A percentile compares a stretch with the other conserved stretches of the same genome.
These are phyloP conservation scores for Malthinus flaveolus DNA, from an alignment of 2,888 invertebrate species.

Conservation along the genomic window DNA sequence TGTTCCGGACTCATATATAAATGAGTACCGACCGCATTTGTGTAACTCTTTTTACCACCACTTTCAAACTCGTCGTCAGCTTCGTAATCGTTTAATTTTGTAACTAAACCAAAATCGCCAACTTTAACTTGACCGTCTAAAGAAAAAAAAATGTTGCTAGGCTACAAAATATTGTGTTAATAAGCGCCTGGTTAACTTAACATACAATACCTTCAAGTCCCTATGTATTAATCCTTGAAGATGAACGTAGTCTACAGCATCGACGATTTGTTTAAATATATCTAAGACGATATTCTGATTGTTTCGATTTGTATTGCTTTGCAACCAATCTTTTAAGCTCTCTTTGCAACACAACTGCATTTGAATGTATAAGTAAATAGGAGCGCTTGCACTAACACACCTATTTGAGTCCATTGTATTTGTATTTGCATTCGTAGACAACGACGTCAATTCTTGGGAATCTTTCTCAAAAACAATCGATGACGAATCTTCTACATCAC, in stretches of 20 bases:
- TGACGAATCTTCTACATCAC: conserved; percentile 44
- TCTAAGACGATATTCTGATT: conserved; percentile 60
- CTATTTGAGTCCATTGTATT: too few relatives aligned
- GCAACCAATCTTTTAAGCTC: conserved; percentile 90
- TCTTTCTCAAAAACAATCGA: conserved; percentile 40
- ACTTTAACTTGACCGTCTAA: conserved; percentile 90
- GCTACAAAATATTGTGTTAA: conserved; percentile 56
- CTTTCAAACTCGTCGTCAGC: conserved; percentile 33
- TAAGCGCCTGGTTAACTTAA: neutral
- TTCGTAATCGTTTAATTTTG: conserved; percentile 71
- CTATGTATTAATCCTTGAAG: conserved; percentile 90
- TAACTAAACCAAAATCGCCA: conserved; percentile 98
- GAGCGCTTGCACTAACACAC: conserved; percentile 20
- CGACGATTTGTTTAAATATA: conserved; percentile 88
- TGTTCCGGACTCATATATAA: conserved; percentile 99
- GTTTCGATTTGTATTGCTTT: conserved; percentile 59
- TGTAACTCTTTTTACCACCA: conserved; percentile 14
- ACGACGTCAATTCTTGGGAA: conserved; percentile 24
- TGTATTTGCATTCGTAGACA: too few relatives aligned
- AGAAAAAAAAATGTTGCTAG: conserved; percentile 92
- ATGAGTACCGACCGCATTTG: conserved; percentile 62
- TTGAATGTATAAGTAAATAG: conserved; percentile 89
- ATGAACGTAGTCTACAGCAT: conserved; percentile 96
- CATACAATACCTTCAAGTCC: conserved; percentile 79
- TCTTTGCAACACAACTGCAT: conserved; percentile 94